Evolutionary conservation across 2,797 vertebrate genomes (phyloP).

Genomic region (Sphenopsis melanotis): DNA sequence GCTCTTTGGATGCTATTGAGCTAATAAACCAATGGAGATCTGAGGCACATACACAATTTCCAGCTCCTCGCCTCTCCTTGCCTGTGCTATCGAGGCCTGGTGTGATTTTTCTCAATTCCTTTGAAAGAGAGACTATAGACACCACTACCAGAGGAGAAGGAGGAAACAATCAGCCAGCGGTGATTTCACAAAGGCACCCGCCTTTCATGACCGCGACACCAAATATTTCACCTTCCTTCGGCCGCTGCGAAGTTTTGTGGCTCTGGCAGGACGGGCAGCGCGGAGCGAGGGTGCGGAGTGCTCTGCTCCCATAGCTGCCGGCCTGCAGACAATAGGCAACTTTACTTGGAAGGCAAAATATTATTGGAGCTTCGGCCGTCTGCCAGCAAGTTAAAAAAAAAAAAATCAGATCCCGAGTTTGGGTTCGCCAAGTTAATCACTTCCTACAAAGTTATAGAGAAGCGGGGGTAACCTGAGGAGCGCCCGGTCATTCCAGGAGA

Average conservation of each 20-base stretch:
- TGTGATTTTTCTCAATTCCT: slow-evolving; percentile 57
- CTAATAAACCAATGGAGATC: slow-evolving; percentile 60
- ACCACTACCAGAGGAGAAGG: slow-evolving; percentile 11
- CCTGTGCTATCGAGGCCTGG: slow-evolving; percentile 21
- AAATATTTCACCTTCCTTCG: slow-evolving; percentile 43
- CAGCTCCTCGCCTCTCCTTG: slow-evolving; percentile 15
- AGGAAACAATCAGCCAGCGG: slow-evolving; percentile 30
- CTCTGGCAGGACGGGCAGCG: background rate
- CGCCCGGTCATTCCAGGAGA: background rate
- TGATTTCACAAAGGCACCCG: slow-evolving; percentile 27
- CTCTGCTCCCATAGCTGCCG: background rate
- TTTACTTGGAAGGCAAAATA: slow-evolving; percentile 51
- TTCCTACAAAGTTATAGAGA: slow-evolving; percentile 39
- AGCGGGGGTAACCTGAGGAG: background rate
- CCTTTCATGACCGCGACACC: slow-evolving; percentile 23
- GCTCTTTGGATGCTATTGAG: slow-evolving; percentile 61
- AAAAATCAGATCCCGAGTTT: background rate
- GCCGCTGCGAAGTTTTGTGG: slow-evolving; percentile 22
- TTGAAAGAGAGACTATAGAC: slow-evolving; percentile 28
- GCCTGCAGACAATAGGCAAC: slow-evolving; percentile 59
- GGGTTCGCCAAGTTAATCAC: slow-evolving; percentile 31
- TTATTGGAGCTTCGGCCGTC: slow-evolving; percentile 43
- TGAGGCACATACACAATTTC: slow-evolving; percentile 46
- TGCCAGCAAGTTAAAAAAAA: background rate
- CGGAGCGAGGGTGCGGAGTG: background rate